Conservation (phyloP, 1,140 invertebrate species). For the Drosophila ohnishii region DNA sequence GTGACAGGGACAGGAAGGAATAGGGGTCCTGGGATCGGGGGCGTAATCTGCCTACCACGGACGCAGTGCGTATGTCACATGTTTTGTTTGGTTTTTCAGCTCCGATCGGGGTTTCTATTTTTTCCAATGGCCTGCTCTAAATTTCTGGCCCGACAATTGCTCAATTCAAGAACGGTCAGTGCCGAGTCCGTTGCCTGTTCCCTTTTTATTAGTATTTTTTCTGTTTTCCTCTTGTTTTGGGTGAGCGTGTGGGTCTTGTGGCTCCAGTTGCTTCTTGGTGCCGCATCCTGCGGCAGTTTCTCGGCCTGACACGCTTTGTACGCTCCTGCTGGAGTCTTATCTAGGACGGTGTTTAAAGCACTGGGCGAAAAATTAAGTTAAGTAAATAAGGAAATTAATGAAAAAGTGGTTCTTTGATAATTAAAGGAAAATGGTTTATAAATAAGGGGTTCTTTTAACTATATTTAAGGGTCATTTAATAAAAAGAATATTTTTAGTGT, state of each 20-base stretch:
- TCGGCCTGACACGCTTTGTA: slow-evolving; percentile 71
- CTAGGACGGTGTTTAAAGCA: slow-evolving; percentile 21
- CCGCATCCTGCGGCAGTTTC: slow-evolving; percentile 65
- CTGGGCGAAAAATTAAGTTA: neutral
- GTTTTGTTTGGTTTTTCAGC: slow-evolving; percentile 55
- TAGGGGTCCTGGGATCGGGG: slow-evolving; percentile 47
- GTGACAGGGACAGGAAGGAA: neutral
- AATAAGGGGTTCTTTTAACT: too few relatives aligned
- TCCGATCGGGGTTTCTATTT: slow-evolving; percentile 30
- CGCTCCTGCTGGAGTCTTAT: slow-evolving; percentile 44
- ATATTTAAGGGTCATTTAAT: too few relatives aligned
- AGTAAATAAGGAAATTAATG: neutral
- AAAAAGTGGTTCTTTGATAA: too few relatives aligned
- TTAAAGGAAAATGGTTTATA: too few relatives aligned
- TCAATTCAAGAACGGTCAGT: slow-evolving; percentile 68
- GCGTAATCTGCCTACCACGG: slow-evolving; percentile 44
- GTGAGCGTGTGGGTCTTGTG: slow-evolving; percentile 11
- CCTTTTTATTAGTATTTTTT: slow-evolving; percentile 9
- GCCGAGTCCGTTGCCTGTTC: slow-evolving; percentile 26
- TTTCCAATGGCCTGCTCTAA: slow-evolving; percentile 46
- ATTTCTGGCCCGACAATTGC: slow-evolving; percentile 73
- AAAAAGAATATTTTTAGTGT: too few relatives aligned
- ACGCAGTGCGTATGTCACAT: slow-evolving; percentile 78
- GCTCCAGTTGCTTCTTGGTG: slow-evolving; percentile 30
- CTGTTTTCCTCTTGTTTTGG: slow-evolving; percentile 18